A percentile compares a stretch with the other conserved stretches of the same genome.
Conservation (phyloP, 2,113 vertebrate species). For the Vimba vimba region DNA sequence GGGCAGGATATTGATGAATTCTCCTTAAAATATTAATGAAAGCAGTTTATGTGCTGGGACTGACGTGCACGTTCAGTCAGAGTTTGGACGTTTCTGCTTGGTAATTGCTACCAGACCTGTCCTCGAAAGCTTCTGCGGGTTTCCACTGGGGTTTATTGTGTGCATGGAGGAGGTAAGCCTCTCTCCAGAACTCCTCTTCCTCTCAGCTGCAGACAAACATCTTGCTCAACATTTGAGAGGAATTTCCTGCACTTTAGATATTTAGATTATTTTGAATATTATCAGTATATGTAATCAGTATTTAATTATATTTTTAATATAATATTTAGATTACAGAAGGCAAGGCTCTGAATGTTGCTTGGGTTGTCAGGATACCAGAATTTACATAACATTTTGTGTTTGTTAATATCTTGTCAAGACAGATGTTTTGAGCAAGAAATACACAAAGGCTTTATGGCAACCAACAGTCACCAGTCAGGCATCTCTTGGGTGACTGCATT, state of each 20-base stretch:
- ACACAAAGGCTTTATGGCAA: not conserved
- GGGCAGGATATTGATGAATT: slow-evolving; percentile 51
- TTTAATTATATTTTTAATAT: slow-evolving; percentile 6
- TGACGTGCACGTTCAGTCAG: slow-evolving; percentile 50
- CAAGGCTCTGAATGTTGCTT: not conserved
- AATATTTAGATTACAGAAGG: not conserved
- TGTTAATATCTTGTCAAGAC: not conserved
- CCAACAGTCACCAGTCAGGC: not conserved
- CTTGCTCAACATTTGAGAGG: not conserved
- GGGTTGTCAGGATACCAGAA: not conserved
- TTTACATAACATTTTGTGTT: not conserved
- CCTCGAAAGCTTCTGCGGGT: slow-evolving; percentile 65
- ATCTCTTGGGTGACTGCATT: not conserved
- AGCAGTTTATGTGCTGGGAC: slow-evolving; percentile 50
- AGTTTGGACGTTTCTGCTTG: slow-evolving; percentile 33
- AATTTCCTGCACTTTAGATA: not conserved
- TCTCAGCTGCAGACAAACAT: not conserved
- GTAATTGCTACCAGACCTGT: slow-evolving; percentile 71
- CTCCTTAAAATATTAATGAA: slow-evolving; percentile 55
- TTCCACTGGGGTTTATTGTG: slow-evolving; percentile 61
- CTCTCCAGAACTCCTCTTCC: slow-evolving; percentile 8
- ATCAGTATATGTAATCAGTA: not conserved
- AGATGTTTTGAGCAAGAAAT: not conserved
- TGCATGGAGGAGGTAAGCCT: not conserved
- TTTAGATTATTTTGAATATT: not conserved